Evolutionary conservation across 2,113 vertebrate genomes (phyloP).

Genomic region (Heterochromis multidens): DNA sequence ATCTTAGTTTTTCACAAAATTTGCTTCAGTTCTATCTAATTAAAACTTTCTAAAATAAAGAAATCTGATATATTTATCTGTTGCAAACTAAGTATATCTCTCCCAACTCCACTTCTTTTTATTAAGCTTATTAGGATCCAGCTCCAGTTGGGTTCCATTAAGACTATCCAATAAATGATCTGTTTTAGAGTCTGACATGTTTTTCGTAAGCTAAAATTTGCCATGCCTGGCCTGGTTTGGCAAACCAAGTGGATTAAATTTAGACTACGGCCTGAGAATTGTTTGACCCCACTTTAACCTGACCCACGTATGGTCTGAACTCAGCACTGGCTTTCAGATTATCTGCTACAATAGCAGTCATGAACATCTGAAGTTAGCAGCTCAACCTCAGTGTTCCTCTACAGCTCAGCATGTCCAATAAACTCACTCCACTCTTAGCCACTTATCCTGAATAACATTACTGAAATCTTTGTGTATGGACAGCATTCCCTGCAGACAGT

Average conservation of each 20-base stretch:
- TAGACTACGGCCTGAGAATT: neutral
- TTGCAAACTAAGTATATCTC: too few relatives aligned
- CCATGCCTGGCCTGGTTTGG: fast-evolving
- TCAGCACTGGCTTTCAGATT: neutral
- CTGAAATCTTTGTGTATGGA: neutral
- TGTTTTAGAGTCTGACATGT: neutral
- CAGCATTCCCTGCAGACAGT: neutral
- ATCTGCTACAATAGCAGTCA: neutral
- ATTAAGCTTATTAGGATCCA: neutral
- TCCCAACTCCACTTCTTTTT: neutral
- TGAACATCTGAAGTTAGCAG: neutral
- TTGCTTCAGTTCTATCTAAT: neutral
- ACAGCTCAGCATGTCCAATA: neutral
- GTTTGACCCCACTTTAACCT: neutral
- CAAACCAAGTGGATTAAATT: neutral
- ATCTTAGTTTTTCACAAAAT: neutral
- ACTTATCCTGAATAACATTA: neutral
- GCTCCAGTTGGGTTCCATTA: neutral
- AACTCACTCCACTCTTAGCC: neutral
- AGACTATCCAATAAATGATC: neutral
- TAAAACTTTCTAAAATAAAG: neutral
- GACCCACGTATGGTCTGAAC: fast-evolving
- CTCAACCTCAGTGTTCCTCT: neutral
- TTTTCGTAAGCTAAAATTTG: neutral
- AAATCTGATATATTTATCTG: neutral